These are phyloP conservation scores for Pygoscelis antarcticus DNA, from an alignment of 2,113 vertebrate genomes.

Conservation along the genomic window DNA sequence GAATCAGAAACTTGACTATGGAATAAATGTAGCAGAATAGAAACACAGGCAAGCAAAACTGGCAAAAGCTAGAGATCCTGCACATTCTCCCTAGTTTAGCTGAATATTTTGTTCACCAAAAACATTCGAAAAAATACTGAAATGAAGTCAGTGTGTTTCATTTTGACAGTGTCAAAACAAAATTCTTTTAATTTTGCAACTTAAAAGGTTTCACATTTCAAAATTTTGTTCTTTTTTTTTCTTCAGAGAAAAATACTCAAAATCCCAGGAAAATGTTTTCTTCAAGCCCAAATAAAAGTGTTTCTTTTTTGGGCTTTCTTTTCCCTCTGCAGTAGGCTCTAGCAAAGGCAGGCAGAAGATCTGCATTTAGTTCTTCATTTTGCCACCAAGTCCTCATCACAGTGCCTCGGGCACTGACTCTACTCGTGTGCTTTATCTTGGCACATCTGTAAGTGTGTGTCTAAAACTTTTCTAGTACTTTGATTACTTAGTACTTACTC, in stretches of 20 bases:
- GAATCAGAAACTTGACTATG: background rate
- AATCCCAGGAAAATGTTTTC: background rate
- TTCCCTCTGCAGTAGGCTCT: background rate
- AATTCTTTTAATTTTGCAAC: background rate
- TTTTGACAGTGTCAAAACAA: background rate
- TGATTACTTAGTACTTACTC: background rate
- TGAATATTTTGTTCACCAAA: constrained; percentile 18
- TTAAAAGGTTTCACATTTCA: background rate
- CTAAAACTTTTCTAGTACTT: background rate
- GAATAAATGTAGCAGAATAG: constrained; percentile 4
- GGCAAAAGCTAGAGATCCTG: background rate
- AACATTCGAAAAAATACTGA: background rate
- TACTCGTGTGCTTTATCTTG: background rate
- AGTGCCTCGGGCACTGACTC: background rate
- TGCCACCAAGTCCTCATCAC: background rate
- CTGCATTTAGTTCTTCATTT: constrained; percentile 14
- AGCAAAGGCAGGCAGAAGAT: constrained; percentile 2
- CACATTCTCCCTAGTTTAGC: background rate
- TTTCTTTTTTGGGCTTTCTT: background rate
- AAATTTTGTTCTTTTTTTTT: background rate
- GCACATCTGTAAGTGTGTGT: background rate
- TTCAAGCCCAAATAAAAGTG: background rate
- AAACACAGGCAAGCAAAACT: background rate
- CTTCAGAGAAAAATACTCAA: background rate
- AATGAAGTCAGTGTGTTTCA: background rate